Evolutionary conservation across 2,888 invertebrate genomes (phyloP).

Genomic region (Julus scanicus): DNA sequence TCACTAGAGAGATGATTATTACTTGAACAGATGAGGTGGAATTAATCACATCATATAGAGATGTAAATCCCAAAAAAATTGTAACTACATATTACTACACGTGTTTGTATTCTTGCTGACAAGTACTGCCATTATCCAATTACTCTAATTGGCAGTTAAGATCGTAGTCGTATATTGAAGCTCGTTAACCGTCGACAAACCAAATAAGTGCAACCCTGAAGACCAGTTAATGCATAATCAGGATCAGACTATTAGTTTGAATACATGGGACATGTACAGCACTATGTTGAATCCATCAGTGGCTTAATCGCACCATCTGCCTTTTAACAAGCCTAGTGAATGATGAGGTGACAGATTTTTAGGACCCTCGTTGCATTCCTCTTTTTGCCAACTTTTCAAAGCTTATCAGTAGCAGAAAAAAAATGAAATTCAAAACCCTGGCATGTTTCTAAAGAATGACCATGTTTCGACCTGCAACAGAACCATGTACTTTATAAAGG

Average conservation of each 20-base stretch:
- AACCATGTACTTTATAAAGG: neutral
- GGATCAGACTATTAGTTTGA: neutral
- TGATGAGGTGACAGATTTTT: constrained; percentile 30
- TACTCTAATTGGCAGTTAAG: neutral
- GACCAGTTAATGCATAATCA: constrained; percentile 1
- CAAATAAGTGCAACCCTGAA: neutral
- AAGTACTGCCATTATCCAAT: too few species aligned
- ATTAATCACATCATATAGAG: too few species aligned
- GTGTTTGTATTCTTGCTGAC: too few species aligned
- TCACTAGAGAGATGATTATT: too few species aligned
- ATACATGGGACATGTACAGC: neutral
- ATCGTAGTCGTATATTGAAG: too few species aligned
- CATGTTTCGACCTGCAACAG: neutral
- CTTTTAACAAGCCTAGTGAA: constrained; percentile 25
- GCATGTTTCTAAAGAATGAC: constrained; percentile 20
- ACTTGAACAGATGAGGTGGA: too few species aligned
- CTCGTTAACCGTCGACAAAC: neutral
- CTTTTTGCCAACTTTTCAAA: neutral
- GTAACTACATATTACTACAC: too few species aligned
- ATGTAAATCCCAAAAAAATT: too few species aligned
- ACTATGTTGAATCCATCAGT: neutral
- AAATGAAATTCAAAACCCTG: neutral
- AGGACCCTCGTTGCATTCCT: constrained; percentile 13
- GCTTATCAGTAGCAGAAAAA: neutral
- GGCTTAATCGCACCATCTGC: constrained; percentile 34